Evolutionary conservation across 2,113 vertebrate species (phyloP), one percentile per base, ranked within the genome.

Genomic region (Odontophorus gujanensis): DNA sequence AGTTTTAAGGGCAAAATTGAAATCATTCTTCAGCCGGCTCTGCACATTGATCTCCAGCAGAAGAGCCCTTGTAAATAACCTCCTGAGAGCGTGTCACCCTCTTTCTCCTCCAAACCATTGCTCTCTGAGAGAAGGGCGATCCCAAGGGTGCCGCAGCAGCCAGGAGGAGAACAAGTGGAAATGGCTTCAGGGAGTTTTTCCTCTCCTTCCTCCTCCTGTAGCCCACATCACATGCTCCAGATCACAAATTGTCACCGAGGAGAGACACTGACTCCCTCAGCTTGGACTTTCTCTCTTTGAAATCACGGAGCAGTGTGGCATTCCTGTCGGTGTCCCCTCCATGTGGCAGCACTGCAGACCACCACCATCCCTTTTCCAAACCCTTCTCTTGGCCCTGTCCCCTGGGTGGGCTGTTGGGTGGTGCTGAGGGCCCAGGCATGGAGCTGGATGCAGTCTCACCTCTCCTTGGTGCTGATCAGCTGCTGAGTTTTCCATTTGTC

Each of bases 1-100:
- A 91, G 90, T 81, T 95, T 93, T 95, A 71, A 90, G 89, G 95
- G 93, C 80, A 88, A 71, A 95, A 96, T 84, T 94, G 96, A 90
- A 97, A 80, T 88, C 63, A 3, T 93, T 85, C 96, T 90, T 94
- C 87, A 86, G 66, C 76, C 78, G 90, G 66, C 83, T 91, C 87
- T 84, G 89, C 76, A 22, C 90, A 69, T 79, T 95, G 95, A 96
- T 95, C 90, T 86, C 81, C 19, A 85, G 80, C 45, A 28, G 59
- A 80, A 89, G 77, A 93, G 75, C 48, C 30, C 95, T 96, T 93
- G 89, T 93, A 93, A 96, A 96, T 96, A 94, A 92, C 79, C 77
- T 96, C 73, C 72, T 11, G 40, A 81, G 92, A 28, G 50, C 1
- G 25, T 57, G 91, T 85, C 79, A 16, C 73, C 68, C 67, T 69